phyloP scores from a whole-genome alignment of 2,888 invertebrate genomes.

The Bombylius major region DNA sequence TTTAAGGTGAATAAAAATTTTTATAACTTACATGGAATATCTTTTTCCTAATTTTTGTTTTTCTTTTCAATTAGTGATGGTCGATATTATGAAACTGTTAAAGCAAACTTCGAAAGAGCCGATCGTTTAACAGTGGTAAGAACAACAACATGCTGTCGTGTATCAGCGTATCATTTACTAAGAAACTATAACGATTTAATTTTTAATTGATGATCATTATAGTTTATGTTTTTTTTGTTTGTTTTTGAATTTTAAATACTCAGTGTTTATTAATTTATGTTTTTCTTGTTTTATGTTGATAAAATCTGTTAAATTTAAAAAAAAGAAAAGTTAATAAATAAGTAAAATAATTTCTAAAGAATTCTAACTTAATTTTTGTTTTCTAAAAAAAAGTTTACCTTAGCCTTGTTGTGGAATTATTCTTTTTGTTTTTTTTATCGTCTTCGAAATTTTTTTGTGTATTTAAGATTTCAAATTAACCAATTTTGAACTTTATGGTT shows the following conservation, averaged over 20 bases:
- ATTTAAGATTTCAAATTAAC: too few species aligned
- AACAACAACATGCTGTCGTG: constrained; percentile 90
- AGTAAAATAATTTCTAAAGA: too few species aligned
- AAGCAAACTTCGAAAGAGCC: constrained; percentile 98
- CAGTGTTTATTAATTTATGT: constrained; percentile 18
- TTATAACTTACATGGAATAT: not conserved
- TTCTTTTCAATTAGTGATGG: constrained; percentile 62
- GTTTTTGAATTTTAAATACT: not conserved
- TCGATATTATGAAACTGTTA: constrained; percentile 96
- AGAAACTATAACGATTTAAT: constrained; percentile 89
- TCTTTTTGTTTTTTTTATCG: too few species aligned
- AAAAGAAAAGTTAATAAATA: too few species aligned
- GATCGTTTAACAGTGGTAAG: constrained; percentile 93
- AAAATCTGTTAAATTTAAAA: not conserved
- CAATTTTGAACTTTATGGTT: too few species aligned
- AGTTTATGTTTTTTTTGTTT: constrained; percentile 21
- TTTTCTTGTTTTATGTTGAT: not conserved
- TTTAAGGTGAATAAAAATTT: constrained; percentile 53
- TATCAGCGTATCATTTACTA: constrained; percentile 85
- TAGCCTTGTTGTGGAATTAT: too few species aligned
- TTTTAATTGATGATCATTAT: constrained; percentile 58
- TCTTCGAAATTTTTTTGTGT: too few species aligned
- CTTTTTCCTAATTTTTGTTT: not conserved
- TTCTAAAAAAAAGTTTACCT: too few species aligned
- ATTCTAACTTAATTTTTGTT: too few species aligned